These are phyloP conservation scores for Artibeus lituratus DNA, from an alignment of 2,797 vertebrate species.

Conservation along the genomic window DNA sequence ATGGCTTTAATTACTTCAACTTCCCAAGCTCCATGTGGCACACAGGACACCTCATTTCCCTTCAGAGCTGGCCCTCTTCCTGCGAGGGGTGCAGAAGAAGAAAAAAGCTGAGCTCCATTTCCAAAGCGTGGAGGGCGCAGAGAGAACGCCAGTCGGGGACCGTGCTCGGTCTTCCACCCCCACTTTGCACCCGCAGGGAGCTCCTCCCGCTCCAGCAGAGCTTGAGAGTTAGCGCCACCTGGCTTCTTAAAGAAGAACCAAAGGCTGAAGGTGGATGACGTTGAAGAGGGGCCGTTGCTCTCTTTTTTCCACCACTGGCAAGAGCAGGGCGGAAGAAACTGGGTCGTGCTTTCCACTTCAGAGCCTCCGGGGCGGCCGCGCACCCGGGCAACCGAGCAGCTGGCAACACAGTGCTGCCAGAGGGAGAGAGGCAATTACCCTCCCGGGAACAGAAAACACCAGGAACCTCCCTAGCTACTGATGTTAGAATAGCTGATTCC, in stretches of 20 bases:
- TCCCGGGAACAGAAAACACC: no score
- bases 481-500: not conserved
- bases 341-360: not conserved
- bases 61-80: not conserved
- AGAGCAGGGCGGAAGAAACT: fast-evolving
- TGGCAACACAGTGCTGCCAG: not conserved
- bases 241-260: constrained; percentile 58
- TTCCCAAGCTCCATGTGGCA: constrained; percentile 51
- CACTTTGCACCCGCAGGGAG: not conserved
- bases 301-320: fast-evolving
- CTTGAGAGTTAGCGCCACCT: constrained; percentile 56
- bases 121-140: not conserved
- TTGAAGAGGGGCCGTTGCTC: not conserved
- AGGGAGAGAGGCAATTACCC: not conserved
- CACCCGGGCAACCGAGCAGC: fast-evolving
- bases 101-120: not conserved
- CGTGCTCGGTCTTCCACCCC: not conserved
- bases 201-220: not conserved
- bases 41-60: constrained; percentile 37
- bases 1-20: constrained; percentile 59
- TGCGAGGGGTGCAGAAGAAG: not conserved
- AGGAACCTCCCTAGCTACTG: not conserved
- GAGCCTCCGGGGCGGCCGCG: not conserved
- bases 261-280: not conserved
- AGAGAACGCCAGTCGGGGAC: not conserved